These are phyloP conservation scores for Drosophila cardini DNA, from an alignment of 1,140 invertebrate genomes.

Conservation along the genomic window DNA sequence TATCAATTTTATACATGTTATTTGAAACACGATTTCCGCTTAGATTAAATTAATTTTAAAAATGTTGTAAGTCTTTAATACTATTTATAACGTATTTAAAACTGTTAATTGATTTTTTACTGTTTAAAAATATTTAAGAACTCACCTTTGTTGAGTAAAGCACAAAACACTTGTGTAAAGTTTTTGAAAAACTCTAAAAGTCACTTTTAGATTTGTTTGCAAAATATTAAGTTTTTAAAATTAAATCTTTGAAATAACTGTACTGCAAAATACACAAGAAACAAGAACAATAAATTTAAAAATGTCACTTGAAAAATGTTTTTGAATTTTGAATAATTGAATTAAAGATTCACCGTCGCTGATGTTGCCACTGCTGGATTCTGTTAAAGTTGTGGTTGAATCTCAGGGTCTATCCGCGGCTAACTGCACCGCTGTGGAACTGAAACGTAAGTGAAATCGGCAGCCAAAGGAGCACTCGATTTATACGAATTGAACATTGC, in stretches of 20 bases:
- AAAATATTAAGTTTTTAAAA: not conserved
- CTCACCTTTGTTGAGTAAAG: constrained; percentile 46
- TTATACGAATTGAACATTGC: constrained; percentile 58
- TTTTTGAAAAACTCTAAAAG: not conserved
- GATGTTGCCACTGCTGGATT: constrained; percentile 16
- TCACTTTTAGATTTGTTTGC: constrained; percentile 1
- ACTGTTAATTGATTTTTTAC: not conserved
- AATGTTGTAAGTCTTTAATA: not conserved
- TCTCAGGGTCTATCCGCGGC: constrained; percentile 16
- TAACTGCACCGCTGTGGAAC: constrained; percentile 72
- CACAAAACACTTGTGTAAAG: constrained; percentile 30
- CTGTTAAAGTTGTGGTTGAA: constrained; percentile 1
- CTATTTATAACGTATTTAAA: not conserved
- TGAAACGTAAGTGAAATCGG: constrained; percentile 78
- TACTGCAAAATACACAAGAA: constrained; percentile 49
- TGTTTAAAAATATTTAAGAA: not conserved
- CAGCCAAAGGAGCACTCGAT: constrained; percentile 62
- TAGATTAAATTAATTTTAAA: not conserved
- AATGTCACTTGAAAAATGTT: constrained; percentile 24
- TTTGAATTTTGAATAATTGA: constrained; percentile 26
- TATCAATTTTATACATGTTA: too few species aligned
- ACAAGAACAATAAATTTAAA: constrained; percentile 18
- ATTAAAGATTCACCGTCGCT: constrained; percentile 56
- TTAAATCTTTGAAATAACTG: constrained; percentile 9
- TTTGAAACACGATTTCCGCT: too few species aligned